Conservation (phyloP, 2,888 invertebrate species). For the Operophtera brumata region DNA sequence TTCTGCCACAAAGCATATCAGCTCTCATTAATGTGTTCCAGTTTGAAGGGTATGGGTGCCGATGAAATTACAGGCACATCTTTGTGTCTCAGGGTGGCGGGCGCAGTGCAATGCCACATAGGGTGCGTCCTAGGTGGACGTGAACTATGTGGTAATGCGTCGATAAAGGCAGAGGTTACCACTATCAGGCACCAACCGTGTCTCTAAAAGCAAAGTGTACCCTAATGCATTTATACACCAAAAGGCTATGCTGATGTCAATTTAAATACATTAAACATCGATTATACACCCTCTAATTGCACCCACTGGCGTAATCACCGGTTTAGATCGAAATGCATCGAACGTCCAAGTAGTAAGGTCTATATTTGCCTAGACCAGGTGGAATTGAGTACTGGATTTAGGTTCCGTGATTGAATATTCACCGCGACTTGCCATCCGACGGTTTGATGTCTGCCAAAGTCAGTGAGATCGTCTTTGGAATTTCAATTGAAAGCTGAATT, state of each 20-base stretch:
- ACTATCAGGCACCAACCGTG: not conserved
- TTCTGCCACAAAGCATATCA: too few relatives aligned
- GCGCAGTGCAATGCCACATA: too few relatives aligned
- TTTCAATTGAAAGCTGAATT: slow-evolving; percentile 13
- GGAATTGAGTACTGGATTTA: slow-evolving; percentile 43
- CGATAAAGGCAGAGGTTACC: slow-evolving; percentile 19
- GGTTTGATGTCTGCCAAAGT: slow-evolving; percentile 53
- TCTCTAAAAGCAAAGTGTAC: slow-evolving; percentile 2
- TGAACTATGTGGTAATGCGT: too few relatives aligned
- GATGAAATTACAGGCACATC: too few relatives aligned
- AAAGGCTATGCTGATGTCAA: slow-evolving; percentile 43
- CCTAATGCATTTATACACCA: slow-evolving; percentile 28
- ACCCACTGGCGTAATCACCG: slow-evolving; percentile 35
- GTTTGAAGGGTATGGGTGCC: too few relatives aligned
- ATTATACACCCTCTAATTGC: slow-evolving; percentile 54
- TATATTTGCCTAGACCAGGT: slow-evolving; percentile 31
- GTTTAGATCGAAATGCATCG: slow-evolving; percentile 17
- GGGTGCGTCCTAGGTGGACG: too few relatives aligned
- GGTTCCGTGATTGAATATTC: slow-evolving; percentile 67
- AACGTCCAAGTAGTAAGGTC: slow-evolving; percentile 36
- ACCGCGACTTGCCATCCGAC: slow-evolving; percentile 51
- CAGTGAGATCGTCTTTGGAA: slow-evolving; percentile 40
- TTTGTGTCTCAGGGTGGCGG: too few relatives aligned
- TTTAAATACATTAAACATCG: slow-evolving; percentile 59
- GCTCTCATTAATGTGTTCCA: too few relatives aligned